These are phyloP conservation scores for Drosophila lacertosa DNA, from an alignment of 1,140 invertebrate species.

Conservation along the genomic window DNA sequence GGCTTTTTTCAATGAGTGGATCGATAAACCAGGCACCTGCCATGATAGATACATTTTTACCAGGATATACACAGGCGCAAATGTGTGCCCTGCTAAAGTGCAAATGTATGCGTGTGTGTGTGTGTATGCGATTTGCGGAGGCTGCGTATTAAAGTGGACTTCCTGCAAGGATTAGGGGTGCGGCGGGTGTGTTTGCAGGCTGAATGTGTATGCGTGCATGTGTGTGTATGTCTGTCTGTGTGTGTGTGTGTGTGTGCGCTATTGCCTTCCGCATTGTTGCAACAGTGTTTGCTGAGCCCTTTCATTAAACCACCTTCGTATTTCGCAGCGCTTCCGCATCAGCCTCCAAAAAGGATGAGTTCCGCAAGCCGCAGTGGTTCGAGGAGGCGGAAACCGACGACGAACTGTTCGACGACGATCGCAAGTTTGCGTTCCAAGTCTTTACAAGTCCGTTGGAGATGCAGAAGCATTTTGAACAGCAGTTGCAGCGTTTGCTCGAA, in stretches of 20 bases:
- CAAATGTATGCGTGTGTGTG: slow-evolving; percentile 10
- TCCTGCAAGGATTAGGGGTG: slow-evolving; percentile 5
- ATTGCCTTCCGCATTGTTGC: too few relatives aligned
- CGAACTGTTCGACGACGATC: slow-evolving; percentile 82
- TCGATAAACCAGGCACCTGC: slow-evolving; percentile 65
- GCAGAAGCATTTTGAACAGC: slow-evolving; percentile 84
- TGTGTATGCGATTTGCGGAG: slow-evolving; percentile 54
- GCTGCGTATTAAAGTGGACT: slow-evolving; percentile 63
- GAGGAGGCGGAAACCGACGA: slow-evolving; percentile 83
- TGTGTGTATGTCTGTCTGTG: slow-evolving; percentile 8
- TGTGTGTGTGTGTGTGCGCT: slow-evolving; percentile 6
- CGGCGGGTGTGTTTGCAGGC: not conserved
- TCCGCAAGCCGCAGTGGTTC: slow-evolving; percentile 82
- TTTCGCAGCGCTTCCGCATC: slow-evolving; percentile 53
- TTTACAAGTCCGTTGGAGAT: slow-evolving; percentile 84
- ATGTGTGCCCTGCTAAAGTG: slow-evolving; percentile 23
- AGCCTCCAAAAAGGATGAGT: slow-evolving; percentile 75
- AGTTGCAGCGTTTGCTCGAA: slow-evolving; percentile 83
- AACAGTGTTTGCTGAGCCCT: slow-evolving; percentile 1
- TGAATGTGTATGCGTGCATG: not conserved
- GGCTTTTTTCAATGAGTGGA: slow-evolving; percentile 37
- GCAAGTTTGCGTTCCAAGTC: slow-evolving; percentile 83
- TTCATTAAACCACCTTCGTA: not conserved
- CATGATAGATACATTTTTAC: slow-evolving; percentile 75
- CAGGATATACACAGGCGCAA: slow-evolving; percentile 62